These are phyloP conservation scores for Tryphoninae sp. DNA, from an alignment of 2,888 invertebrate genomes.

Conservation along the genomic window DNA sequence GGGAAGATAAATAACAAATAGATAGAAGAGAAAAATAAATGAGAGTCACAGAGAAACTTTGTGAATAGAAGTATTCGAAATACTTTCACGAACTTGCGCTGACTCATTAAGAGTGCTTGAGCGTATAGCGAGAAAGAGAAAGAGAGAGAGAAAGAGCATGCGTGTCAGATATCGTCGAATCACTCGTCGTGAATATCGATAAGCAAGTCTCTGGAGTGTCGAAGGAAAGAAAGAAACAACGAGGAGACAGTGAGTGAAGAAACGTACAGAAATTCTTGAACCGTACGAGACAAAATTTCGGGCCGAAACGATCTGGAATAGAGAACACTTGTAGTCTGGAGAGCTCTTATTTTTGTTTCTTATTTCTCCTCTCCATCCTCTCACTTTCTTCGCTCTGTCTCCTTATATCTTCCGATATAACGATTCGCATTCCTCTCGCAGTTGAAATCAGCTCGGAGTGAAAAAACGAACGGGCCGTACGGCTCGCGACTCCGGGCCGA, in stretches of 20 bases:
- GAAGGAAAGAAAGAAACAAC: neutral
- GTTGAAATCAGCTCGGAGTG: neutral
- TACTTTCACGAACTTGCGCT: slow-evolving; percentile 48
- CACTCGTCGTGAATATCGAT: slow-evolving; percentile 49
- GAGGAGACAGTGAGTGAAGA: neutral
- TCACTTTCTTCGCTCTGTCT: too few species aligned
- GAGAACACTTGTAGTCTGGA: neutral
- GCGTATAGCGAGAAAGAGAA: slow-evolving; percentile 24
- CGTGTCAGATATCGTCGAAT: slow-evolving; percentile 40
- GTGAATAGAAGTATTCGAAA: slow-evolving; percentile 56
- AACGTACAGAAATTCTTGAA: neutral
- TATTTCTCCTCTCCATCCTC: neutral
- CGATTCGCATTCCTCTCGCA: neutral
- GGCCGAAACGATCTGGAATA: neutral
- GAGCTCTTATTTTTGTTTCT: neutral
- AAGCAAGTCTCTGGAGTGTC: slow-evolving; percentile 17
- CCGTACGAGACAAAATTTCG: neutral
- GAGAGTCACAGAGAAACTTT: slow-evolving; percentile 10
- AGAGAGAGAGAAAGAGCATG: neutral
- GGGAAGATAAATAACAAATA: neutral
- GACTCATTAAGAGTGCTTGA: slow-evolving; percentile 58
- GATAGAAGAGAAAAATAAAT: neutral
- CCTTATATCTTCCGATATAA: too few species aligned
- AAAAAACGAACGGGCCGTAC: neutral
- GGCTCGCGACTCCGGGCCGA: neutral